A percentile compares a stretch with the other conserved stretches of the same genome.
These are phyloP conservation scores for Pangasius krempfi DNA, from an alignment of 2,797 vertebrate species.

Conservation along the genomic window DNA sequence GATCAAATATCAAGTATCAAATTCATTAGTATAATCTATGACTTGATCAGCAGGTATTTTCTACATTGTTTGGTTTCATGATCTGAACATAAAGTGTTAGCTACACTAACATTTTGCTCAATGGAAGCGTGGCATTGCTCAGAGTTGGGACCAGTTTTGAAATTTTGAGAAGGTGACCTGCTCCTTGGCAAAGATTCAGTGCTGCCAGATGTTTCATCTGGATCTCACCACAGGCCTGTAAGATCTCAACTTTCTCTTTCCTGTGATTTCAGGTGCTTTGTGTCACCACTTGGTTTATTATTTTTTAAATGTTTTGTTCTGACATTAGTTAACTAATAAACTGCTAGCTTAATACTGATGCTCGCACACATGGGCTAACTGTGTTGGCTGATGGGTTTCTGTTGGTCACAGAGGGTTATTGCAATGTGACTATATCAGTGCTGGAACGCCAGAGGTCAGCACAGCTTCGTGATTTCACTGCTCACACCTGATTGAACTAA, in stretches of 20 bases:
- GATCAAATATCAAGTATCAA: too few relatives aligned
- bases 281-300: not conserved
- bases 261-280: not conserved
- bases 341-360: not conserved
- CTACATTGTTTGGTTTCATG: not conserved
- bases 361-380: not conserved
- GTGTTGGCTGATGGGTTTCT: not conserved
- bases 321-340: not conserved
- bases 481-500: not conserved
- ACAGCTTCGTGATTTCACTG: not conserved
- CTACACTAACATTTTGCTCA: not conserved
- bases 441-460: not conserved
- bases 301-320: not conserved
- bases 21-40: not conserved
- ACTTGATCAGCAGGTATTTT: not conserved
- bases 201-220: constrained; percentile 9
- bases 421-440: not conserved
- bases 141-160: not conserved
- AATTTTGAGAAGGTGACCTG: constrained; percentile 12
- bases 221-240: not conserved
- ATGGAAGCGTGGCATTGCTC: not conserved
- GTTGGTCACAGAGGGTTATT: not conserved
- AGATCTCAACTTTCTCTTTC: not conserved
- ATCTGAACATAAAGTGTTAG: not conserved
- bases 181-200: constrained; percentile 9